These are phyloP conservation scores for Penelope pileata DNA, from an alignment of 2,113 vertebrate species.

Conservation along the genomic window DNA sequence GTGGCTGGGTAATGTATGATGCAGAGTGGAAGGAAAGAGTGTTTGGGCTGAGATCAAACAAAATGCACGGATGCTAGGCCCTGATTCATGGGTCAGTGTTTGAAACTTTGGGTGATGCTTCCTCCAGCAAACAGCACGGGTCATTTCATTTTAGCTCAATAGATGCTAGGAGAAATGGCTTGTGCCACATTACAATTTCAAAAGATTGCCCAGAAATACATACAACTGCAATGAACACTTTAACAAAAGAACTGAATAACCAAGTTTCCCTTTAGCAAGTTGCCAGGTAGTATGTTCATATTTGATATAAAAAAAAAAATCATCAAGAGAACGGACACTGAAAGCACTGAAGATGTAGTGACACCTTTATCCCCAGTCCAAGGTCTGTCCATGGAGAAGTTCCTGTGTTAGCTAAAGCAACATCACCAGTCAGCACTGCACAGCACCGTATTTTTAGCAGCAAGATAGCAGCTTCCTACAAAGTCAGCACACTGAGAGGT, in stretches of 20 bases:
- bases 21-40: neutral
- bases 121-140: neutral
- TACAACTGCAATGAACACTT: neutral
- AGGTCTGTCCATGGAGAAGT: no score
- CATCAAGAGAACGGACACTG: neutral
- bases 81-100: neutral
- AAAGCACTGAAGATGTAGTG: neutral
- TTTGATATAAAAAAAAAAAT: neutral
- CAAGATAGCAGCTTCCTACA: neutral
- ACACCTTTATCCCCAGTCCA: neutral
- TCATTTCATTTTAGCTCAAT: neutral
- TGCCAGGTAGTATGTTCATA: neutral
- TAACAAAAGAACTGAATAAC: neutral
- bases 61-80: neutral
- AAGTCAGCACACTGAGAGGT: neutral
- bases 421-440: neutral
- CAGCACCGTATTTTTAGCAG: neutral
- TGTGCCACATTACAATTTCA: neutral
- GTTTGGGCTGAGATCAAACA: neutral
- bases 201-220: neutral
- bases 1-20: fast-evolving
- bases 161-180: neutral
- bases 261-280: neutral
- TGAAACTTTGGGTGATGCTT: neutral
- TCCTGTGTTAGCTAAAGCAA: neutral